A percentile compares a stretch with the other conserved stretches of the same genome.
phyloP scores from a whole-genome alignment of 1,140 invertebrate genomes.

The Potamilus streckersoni region DNA sequence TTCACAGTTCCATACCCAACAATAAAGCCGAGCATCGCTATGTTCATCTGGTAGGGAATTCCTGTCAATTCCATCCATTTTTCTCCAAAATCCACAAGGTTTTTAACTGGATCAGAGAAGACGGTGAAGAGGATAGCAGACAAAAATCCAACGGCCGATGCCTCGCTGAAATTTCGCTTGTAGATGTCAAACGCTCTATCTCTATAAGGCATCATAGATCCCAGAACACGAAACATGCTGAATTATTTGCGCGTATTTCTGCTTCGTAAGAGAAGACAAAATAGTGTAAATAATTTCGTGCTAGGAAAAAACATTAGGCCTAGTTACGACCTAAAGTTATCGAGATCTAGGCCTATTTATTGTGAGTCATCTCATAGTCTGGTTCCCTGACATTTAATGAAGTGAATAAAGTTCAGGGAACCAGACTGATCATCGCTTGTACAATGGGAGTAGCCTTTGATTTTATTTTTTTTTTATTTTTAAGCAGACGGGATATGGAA shows the following conservation, averaged over 20 bases:
- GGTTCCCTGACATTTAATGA: too few relatives aligned
- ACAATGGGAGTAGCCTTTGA: too few relatives aligned
- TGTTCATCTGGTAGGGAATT: conserved; percentile 49
- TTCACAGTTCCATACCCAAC: conserved; percentile 43
- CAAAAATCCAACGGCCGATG: conserved; percentile 46
- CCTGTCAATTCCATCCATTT: conserved; percentile 50
- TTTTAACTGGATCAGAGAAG: conserved; percentile 43
- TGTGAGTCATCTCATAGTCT: too few relatives aligned
- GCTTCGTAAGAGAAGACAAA: neutral
- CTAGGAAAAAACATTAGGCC: neutral
- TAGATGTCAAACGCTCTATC: conserved; percentile 31
- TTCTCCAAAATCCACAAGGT: conserved; percentile 46
- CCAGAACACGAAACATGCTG: conserved; percentile 35
- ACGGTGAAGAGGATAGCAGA: conserved; percentile 44
- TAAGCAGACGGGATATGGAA: too few relatives aligned
- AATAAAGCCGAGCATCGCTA: conserved; percentile 45
- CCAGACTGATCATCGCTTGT: too few relatives aligned
- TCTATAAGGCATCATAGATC: conserved; percentile 34
- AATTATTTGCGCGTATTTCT: neutral
- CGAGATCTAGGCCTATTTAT: too few relatives aligned
- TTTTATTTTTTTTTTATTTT: too few relatives aligned
- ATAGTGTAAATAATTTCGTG: neutral
- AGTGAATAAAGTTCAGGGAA: too few relatives aligned
- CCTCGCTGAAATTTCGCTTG: conserved; percentile 44
- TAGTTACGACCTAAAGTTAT: too few relatives aligned